Conservation (phyloP, 2,113 vertebrate genomes). For the Myotis brandtii region DNA sequence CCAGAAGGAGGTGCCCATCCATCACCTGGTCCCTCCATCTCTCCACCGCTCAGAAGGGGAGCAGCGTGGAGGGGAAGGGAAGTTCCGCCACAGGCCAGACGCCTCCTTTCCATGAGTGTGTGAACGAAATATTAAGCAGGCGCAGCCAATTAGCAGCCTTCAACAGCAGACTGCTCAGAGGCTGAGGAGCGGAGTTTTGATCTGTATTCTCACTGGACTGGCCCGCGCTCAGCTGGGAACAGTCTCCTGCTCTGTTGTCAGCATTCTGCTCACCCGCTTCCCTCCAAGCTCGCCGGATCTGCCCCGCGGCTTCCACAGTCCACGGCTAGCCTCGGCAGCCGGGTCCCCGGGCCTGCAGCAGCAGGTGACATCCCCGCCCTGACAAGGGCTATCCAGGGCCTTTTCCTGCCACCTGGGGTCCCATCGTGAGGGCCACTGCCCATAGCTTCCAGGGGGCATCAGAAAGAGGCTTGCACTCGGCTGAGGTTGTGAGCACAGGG, state of each 20-base stretch:
- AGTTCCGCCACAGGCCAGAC: constrained; percentile 50
- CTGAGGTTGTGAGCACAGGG: background rate
- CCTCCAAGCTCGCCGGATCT: rapidly evolving
- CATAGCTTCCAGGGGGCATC: background rate
- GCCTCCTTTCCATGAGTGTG: background rate
- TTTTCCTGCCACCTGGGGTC: background rate
- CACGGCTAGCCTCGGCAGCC: background rate
- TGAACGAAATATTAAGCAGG: constrained; percentile 69
- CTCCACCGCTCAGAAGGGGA: background rate
- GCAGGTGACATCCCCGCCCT: background rate
- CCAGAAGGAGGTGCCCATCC: too few species aligned
- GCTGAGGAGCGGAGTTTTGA: constrained; percentile 6
- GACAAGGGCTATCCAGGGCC: background rate
- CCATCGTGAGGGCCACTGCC: background rate
- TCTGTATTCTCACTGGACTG: background rate
- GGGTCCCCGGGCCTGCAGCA: background rate
- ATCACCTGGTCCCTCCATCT: background rate
- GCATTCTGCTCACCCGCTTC: background rate
- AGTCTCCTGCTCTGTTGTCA: background rate
- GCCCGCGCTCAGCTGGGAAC: background rate
- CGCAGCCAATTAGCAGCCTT: constrained; percentile 73
- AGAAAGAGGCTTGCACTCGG: background rate
- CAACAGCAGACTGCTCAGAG: constrained; percentile 41
- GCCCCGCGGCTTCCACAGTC: background rate
- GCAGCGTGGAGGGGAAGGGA: background rate